Percentiles rank a stretch among this genome's conserved stretches.
Evolutionary conservation across 2,797 vertebrate species (phyloP).

Genomic region (Diceros bicornis): DNA sequence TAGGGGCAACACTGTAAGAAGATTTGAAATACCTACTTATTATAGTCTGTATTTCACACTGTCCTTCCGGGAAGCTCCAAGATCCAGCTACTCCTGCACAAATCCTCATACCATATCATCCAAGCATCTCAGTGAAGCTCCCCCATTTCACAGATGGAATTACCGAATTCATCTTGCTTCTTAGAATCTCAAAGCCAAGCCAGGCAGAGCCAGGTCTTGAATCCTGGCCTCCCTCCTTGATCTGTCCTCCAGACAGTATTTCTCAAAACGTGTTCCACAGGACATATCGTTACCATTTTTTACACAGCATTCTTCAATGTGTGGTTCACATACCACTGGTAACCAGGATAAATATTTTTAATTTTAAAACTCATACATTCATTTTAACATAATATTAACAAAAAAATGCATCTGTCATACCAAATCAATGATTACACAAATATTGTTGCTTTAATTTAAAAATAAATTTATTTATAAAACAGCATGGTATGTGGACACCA

Average conservation of each 20-base stretch:
- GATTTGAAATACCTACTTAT: background rate
- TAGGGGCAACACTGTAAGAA: background rate
- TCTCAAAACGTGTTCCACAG: background rate
- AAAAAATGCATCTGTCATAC: background rate
- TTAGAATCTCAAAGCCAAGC: background rate
- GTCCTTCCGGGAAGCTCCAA: background rate
- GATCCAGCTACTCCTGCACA: background rate
- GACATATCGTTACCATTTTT: background rate
- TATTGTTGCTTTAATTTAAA: background rate
- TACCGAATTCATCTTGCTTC: background rate
- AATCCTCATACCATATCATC: background rate
- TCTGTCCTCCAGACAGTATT: background rate
- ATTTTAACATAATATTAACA: background rate
- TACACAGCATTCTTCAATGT: background rate
- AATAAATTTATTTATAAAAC: background rate
- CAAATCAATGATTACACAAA: background rate
- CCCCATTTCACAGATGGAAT: background rate
- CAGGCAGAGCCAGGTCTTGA: background rate
- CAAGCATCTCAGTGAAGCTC: background rate
- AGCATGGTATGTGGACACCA: background rate
- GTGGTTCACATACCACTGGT: background rate
- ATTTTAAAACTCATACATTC: background rate
- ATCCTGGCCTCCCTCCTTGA: background rate
- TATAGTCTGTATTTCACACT: background rate
- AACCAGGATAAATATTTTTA: background rate